Evolutionary conservation across 1,140 invertebrate genomes (phyloP), one percentile per base, ranked within the genome.

Genomic region (Drosophila navojoa): DNA sequence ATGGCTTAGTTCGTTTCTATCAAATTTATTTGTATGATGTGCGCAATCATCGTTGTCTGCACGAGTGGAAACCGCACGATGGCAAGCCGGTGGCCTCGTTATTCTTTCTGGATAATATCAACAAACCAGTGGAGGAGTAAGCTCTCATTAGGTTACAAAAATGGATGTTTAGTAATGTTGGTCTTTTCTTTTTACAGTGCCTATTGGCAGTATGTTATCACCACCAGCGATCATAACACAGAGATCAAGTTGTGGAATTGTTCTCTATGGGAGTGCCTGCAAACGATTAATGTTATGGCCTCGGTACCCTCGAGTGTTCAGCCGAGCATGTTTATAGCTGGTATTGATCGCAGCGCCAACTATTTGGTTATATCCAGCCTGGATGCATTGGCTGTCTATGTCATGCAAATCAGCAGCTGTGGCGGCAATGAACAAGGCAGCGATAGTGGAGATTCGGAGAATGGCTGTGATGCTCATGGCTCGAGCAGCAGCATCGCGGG

Each of bases 191-290:
- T 27, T 2, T 49, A 19, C 54, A 89, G 85, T 22, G 66, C 91
- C 5, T 92, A 92, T 92, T 99, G 98, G 98, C 98, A 98, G 90
- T 98, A 96, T 93, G 97, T 96, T 4, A 94, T 99, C 15, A 99
- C 98, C 2, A 97, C 97, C 1, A 96, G 96, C 9, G 95, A 97
- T 71, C 95, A 97, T 86, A 98, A 98, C 92, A 95, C 96, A 0
- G 97, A 97, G 86, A 93, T 99, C 13, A 99, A 98, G 93, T 93
- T 99, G 22, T 99, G 98, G 97, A 97, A 96, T 7, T 99, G 98
- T 92, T 96, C 98, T 87, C 94, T 96, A 0, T 99, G 98, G 98
- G 94, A 94, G 32, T 98, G 98, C 89, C 93, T 98, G 15, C 98
- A 99, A 92, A 98, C 96, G 0, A 95, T 99, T 1, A 60, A 94